Conservation (phyloP, 2,797 vertebrate genomes). For the Aeoliscus strigatus region DNA sequence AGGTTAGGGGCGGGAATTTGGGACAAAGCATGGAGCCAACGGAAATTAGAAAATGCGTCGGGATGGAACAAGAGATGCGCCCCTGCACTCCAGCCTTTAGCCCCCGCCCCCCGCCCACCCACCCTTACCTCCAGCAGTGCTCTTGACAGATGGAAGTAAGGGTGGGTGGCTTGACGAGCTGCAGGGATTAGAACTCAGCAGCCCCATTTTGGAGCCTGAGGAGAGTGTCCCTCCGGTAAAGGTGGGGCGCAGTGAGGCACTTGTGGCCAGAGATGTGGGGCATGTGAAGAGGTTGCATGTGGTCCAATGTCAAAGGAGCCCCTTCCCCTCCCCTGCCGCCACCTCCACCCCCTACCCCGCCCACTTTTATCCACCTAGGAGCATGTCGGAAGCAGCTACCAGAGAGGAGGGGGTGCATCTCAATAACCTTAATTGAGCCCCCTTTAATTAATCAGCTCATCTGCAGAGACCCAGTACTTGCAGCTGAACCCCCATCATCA, state of each 20-base stretch:
- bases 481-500: slow-evolving; percentile 50
- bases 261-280: slow-evolving; percentile 56
- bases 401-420: slow-evolving; percentile 49
- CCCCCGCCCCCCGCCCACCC: slow-evolving; percentile 14
- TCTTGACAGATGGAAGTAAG: slow-evolving; percentile 77
- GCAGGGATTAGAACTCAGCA: slow-evolving; percentile 71
- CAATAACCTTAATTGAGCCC: slow-evolving; percentile 76
- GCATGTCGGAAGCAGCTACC: slow-evolving; percentile 35
- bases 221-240: slow-evolving; percentile 55
- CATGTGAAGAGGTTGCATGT: slow-evolving; percentile 42
- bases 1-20: slow-evolving; percentile 76
- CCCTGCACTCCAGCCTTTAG: slow-evolving; percentile 30
- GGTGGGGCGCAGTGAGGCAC: slow-evolving; percentile 62
- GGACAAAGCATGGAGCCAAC: slow-evolving; percentile 74
- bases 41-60: slow-evolving; percentile 78
- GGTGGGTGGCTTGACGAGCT: slow-evolving; percentile 62
- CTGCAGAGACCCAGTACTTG: slow-evolving; percentile 72
- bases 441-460: slow-evolving; percentile 79
- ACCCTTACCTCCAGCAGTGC: slow-evolving; percentile 63
- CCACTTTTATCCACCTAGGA: slow-evolving; percentile 58
- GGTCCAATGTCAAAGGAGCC: slow-evolving; percentile 66
- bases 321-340: slow-evolving; percentile 32
- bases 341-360: slow-evolving; percentile 40
- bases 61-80: slow-evolving; percentile 75
- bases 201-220: slow-evolving; percentile 62